Evolutionary conservation across 2,113 vertebrate species (phyloP).

Genomic region (Coptodon bakossiorum): DNA sequence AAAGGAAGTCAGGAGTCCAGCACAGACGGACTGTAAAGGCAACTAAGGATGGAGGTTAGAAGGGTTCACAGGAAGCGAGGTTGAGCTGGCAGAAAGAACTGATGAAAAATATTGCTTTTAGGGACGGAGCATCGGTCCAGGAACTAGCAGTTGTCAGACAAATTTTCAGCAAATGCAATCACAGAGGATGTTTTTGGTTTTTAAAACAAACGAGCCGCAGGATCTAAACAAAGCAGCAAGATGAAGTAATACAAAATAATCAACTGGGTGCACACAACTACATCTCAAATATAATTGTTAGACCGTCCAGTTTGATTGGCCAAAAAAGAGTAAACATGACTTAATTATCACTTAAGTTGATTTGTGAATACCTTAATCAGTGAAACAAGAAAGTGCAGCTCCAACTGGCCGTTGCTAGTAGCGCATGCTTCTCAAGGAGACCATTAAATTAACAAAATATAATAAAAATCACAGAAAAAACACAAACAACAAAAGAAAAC

Average conservation of each 20-base stretch:
- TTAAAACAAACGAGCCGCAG: not conserved
- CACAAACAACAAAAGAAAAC: not conserved
- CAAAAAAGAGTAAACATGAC: not conserved
- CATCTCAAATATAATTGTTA: not conserved
- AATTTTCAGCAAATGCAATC: not conserved
- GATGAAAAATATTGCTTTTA: not conserved
- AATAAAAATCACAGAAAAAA: not conserved
- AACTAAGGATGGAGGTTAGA: not conserved
- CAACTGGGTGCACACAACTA: not conserved
- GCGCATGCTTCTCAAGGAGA: not conserved
- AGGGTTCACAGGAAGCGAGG: not conserved
- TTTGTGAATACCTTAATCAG: not conserved
- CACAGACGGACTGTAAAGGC: not conserved
- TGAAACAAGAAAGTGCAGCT: not conserved
- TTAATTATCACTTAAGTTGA: not conserved
- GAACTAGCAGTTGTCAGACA: not conserved
- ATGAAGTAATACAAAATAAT: not conserved
- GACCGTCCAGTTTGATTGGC: not conserved
- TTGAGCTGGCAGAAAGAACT: not conserved
- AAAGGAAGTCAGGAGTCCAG: not conserved
- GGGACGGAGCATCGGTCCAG: not conserved
- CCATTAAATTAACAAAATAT: not conserved
- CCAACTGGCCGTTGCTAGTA: not conserved
- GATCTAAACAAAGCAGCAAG: not conserved
- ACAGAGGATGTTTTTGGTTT: not conserved